These are phyloP conservation scores for Oxyscelio sp. DNA, from an alignment of 2,888 invertebrate species.

Conservation along the genomic window DNA sequence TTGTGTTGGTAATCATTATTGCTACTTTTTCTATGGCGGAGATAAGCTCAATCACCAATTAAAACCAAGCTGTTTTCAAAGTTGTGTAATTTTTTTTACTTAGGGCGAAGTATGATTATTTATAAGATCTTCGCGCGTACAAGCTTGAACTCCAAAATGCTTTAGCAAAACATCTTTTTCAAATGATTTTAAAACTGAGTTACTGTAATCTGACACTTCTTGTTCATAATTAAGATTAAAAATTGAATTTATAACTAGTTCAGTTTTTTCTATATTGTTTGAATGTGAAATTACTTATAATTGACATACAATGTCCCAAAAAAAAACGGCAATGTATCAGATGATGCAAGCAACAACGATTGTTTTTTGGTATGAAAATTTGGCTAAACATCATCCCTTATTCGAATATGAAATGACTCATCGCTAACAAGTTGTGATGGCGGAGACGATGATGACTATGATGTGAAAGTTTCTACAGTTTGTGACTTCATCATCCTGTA, in stretches of 20 bases:
- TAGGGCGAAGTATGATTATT: slow-evolving; percentile 49
- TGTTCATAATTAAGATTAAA: slow-evolving; percentile 63
- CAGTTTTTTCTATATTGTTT: too few species aligned
- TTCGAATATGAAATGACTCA: too few species aligned
- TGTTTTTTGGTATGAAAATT: too few species aligned
- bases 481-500: too few species aligned
- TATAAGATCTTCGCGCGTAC: slow-evolving; percentile 65
- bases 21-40: slow-evolving; percentile 62
- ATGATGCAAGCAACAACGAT: too few species aligned
- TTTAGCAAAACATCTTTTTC: slow-evolving; percentile 75
- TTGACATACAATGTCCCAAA: too few species aligned
- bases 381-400: too few species aligned
- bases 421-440: too few species aligned
- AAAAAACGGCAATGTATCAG: too few species aligned
- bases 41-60: slow-evolving; percentile 38
- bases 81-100: slow-evolving; percentile 29
- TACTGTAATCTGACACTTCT: slow-evolving; percentile 69
- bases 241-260: slow-evolving; percentile 30
- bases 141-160: slow-evolving; percentile 62
- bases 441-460: too few species aligned
- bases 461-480: too few species aligned
- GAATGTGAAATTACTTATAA: too few species aligned
- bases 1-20: slow-evolving; percentile 70
- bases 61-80: slow-evolving; percentile 14
- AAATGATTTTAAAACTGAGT: slow-evolving; percentile 72